phyloP scores from a whole-genome alignment of 2,113 vertebrate genomes.

The Psophia crepitans region DNA sequence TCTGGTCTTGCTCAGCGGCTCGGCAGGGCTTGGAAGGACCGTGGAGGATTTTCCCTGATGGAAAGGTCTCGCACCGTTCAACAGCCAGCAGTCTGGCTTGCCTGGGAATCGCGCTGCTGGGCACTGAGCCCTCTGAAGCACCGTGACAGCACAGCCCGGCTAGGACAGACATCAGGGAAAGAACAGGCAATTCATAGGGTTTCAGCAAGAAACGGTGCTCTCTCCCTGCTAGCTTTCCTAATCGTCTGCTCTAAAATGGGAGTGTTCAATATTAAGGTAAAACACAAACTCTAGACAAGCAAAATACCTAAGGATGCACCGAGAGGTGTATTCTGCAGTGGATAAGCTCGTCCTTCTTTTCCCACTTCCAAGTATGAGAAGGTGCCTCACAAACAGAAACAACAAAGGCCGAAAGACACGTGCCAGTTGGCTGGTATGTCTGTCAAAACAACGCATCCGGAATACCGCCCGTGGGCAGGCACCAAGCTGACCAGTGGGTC shows the following conservation, averaged over 20 bases:
- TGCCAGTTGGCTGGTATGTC: not conserved
- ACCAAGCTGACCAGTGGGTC: not conserved
- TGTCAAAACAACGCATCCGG: not conserved
- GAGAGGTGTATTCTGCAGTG: not conserved
- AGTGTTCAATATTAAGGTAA: not conserved
- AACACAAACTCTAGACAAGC: not conserved
- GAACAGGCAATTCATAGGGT: not conserved
- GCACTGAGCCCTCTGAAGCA: not conserved
- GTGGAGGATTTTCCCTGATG: not conserved
- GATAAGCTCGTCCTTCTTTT: not conserved
- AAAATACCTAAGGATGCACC: not conserved
- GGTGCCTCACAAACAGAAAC: not conserved
- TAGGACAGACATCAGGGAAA: not conserved
- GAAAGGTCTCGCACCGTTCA: rapidly evolving
- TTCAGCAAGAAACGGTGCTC: not conserved
- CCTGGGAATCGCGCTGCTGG: not conserved
- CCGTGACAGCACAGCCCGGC: rapidly evolving
- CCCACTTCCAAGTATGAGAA: not conserved
- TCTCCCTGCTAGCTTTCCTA: not conserved
- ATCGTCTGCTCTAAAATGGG: not conserved
- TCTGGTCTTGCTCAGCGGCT: not conserved
- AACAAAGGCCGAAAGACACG: not conserved
- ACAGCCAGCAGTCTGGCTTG: not conserved
- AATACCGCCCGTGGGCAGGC: not conserved
- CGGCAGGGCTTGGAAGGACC: not conserved